Percentiles rank a stretch among this genome's conserved stretches.
Evolutionary conservation across 2,888 invertebrate genomes (phyloP).

Genomic region (Hyppa rectilinea): DNA sequence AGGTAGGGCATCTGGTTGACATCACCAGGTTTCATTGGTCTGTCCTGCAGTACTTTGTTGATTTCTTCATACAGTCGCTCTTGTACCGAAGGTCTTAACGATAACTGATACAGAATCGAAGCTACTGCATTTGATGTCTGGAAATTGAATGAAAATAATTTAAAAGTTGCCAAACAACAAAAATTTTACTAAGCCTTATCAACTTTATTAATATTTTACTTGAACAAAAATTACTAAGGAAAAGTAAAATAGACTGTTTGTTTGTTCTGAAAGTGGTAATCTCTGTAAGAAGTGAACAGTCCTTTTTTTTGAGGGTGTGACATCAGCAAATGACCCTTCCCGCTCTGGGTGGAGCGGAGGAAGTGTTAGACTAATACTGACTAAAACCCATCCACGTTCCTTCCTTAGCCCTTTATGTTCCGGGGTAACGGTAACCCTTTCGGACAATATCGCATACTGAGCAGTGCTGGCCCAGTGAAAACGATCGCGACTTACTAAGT

Average conservation of each 20-base stretch:
- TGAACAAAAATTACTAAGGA: neutral
- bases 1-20: slow-evolving; percentile 92
- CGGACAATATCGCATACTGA: too few species aligned
- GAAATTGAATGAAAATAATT: slow-evolving; percentile 53
- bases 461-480: too few species aligned
- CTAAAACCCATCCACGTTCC: too few species aligned
- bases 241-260: neutral
- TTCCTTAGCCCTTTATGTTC: too few species aligned
- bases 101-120: slow-evolving; percentile 93
- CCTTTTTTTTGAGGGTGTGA: too few species aligned
- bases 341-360: too few species aligned
- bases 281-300: neutral
- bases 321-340: too few species aligned
- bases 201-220: too few species aligned
- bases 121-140: slow-evolving; percentile 95
- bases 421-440: too few species aligned
- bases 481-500: too few species aligned
- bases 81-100: slow-evolving; percentile 92
- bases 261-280: neutral
- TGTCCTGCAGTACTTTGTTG: slow-evolving; percentile 82
- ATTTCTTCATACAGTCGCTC: slow-evolving; percentile 91
- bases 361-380: too few species aligned
- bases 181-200: too few species aligned
- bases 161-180: neutral
- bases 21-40: slow-evolving; percentile 89